phyloP scores from a whole-genome alignment of 2,797 vertebrate genomes.

The Schizothorax lantsangensis region DNA sequence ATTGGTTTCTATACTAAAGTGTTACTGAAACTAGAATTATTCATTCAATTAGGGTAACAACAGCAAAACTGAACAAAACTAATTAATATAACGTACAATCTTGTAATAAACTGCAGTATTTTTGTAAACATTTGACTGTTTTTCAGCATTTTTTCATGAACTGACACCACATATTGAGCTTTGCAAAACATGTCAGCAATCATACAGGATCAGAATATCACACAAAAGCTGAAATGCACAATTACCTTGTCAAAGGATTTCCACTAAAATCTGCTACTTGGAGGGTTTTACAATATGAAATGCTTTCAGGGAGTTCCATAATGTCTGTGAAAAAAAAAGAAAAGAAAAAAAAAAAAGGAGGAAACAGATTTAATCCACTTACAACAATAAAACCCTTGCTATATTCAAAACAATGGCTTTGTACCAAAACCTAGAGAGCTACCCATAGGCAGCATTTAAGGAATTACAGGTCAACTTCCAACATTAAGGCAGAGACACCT shows the following conservation, averaged over 20 bases:
- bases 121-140: background rate
- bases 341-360: conserved; percentile 52
- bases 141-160: background rate
- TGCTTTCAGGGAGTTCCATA: conserved; percentile 96
- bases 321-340: conserved; percentile 84
- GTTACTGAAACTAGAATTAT: background rate
- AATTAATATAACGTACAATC: background rate
- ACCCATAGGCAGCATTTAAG: background rate
- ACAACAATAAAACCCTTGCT: conserved; percentile 1
- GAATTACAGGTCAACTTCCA: background rate
- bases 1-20: background rate
- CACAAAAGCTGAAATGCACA: conserved; percentile 12
- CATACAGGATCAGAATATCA: background rate
- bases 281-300: conserved; percentile 95
- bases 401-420: background rate
- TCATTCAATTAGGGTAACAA: background rate
- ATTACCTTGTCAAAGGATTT: conserved; percentile 95
- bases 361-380: conserved; percentile 15
- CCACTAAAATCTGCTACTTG: conserved; percentile 99
- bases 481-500: background rate
- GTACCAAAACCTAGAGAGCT: background rate
- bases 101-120: background rate
- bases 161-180: background rate
- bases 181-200: background rate
- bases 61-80: background rate